These are phyloP conservation scores for Synanceia verrucosa DNA, from an alignment of 2,797 vertebrate species.

Conservation along the genomic window DNA sequence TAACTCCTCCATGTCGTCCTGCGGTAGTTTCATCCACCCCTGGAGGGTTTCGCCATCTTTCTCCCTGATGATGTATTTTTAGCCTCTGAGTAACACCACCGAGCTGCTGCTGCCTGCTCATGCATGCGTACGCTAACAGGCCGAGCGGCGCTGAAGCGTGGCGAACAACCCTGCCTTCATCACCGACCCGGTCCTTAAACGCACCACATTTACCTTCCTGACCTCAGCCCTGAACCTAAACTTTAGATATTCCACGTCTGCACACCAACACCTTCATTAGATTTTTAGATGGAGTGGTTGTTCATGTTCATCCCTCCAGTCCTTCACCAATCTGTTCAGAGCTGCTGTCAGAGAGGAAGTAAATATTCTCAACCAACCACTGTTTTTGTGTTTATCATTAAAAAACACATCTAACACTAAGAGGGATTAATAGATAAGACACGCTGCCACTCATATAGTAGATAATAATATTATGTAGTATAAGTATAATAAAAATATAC, in stretches of 20 bases:
- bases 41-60: conserved; percentile 38
- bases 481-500: no score
- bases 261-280: background rate
- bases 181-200: conserved; percentile 42
- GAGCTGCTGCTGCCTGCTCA: conserved; percentile 23
- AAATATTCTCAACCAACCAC: no score
- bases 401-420: background rate
- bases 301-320: background rate
- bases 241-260: background rate
- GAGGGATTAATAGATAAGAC: no score
- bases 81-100: conserved; percentile 51
- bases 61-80: conserved; percentile 63
- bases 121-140: conserved; percentile 40
- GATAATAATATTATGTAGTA: no score
- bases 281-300: background rate
- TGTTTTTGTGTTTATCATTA: no score
- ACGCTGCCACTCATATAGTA: no score
- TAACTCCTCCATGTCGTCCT: conserved; percentile 16
- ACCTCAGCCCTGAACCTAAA: no score
- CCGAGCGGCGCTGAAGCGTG: conserved; percentile 34
- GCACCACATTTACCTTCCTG: no score
- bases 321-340: conserved; percentile 20
- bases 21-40: conserved; percentile 8
- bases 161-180: conserved; percentile 10
- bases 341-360: no score